phyloP scores from a whole-genome alignment of 2,797 vertebrate genomes.

The Xiphorhynchus erythropygius region DNA sequence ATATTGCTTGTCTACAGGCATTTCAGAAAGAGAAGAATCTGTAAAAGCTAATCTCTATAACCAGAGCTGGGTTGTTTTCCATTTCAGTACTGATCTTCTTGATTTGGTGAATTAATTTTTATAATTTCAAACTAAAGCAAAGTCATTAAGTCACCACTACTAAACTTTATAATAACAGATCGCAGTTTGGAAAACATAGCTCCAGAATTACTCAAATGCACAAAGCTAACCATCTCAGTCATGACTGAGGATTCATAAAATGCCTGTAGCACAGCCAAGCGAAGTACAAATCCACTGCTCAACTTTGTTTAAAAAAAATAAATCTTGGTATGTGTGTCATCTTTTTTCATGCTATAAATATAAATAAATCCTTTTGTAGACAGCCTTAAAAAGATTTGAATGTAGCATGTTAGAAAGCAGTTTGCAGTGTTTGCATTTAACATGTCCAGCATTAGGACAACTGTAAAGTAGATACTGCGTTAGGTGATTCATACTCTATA shows the following conservation, averaged over 20 bases:
- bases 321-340: accelerated
- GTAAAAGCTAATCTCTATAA: not conserved
- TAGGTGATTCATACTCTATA: not conserved
- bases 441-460: not conserved
- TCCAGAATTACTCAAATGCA: not conserved
- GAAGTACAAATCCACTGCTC: not conserved
- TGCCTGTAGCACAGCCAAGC: not conserved
- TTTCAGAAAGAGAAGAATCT: not conserved
- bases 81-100: not conserved
- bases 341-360: not conserved
- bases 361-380: not conserved
- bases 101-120: not conserved
- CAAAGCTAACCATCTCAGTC: not conserved
- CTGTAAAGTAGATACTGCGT: not conserved
- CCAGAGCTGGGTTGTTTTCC: not conserved
- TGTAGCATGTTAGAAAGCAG: not conserved
- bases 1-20: not conserved
- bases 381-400: not conserved
- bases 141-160: not conserved
- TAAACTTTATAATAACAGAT: not conserved
- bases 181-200: not conserved
- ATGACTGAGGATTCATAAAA: not conserved
- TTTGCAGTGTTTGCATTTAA: not conserved
- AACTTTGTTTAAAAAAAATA: not conserved
- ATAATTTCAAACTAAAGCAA: not conserved